Evolutionary conservation across 2,797 vertebrate genomes (phyloP).

Genomic region (Anas capensis): DNA sequence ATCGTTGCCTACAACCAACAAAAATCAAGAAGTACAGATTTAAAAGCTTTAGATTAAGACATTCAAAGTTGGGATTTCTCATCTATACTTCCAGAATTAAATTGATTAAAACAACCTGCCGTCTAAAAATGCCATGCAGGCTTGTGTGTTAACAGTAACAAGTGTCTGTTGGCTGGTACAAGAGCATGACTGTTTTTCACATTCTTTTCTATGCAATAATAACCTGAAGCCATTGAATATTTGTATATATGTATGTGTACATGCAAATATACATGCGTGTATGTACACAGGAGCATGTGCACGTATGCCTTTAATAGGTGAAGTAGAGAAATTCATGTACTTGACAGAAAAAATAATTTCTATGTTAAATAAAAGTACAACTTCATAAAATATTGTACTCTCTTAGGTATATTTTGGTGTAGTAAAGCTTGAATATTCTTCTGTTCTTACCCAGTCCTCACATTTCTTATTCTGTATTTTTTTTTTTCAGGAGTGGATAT

Average conservation of each 20-base stretch:
- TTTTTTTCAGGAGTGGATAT: not conserved
- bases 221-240: not conserved
- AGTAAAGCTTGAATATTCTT: not conserved
- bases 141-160: not conserved
- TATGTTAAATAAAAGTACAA: not conserved
- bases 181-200: not conserved
- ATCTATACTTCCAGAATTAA: not conserved
- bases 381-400: not conserved
- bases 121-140: not conserved
- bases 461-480: not conserved
- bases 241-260: accelerated
- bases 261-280: not conserved
- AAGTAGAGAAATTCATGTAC: not conserved
- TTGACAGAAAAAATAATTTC: not conserved
- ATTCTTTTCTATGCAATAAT: not conserved
- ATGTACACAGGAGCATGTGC: not conserved
- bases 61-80: not conserved
- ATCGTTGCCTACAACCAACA: not conserved
- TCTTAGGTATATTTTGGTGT: not conserved
- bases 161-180: not conserved
- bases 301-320: not conserved
- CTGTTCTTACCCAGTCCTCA: not conserved
- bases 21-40: not conserved
- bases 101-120: not conserved
- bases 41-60: not conserved